These are phyloP conservation scores for Drosophila takahashii DNA, from an alignment of 1,140 invertebrate genomes.

Conservation along the genomic window DNA sequence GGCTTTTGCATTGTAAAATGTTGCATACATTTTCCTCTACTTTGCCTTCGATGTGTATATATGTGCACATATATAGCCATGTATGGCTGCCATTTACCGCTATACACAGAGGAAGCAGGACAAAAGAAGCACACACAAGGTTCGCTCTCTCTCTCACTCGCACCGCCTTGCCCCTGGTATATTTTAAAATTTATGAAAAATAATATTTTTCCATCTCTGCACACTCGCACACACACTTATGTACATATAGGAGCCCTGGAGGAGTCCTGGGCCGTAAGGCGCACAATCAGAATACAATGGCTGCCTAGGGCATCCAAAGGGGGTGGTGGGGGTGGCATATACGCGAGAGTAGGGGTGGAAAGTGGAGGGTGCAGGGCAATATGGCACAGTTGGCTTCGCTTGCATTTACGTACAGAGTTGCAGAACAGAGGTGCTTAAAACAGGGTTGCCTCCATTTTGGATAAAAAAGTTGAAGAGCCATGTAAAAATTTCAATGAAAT, in stretches of 20 bases:
- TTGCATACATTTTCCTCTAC: constrained; percentile 82
- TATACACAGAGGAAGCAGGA: constrained; percentile 47
- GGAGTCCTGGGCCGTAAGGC: constrained; percentile 58
- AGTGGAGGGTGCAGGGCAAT: background rate
- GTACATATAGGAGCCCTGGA: constrained; percentile 34
- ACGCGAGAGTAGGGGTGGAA: background rate
- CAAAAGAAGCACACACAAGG: constrained; percentile 31
- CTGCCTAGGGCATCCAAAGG: constrained; percentile 48
- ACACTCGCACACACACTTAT: constrained; percentile 36
- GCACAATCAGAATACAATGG: constrained; percentile 83
- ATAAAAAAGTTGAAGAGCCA: background rate
- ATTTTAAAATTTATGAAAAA: constrained; percentile 84
- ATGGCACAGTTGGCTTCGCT: constrained; percentile 56
- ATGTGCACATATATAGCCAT: constrained; percentile 24
- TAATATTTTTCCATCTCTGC: constrained; percentile 78
- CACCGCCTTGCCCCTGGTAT: constrained; percentile 45
- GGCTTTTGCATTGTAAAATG: constrained; percentile 83
- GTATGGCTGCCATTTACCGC: constrained; percentile 43
- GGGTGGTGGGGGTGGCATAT: background rate
- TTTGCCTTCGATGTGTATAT: constrained; percentile 63
- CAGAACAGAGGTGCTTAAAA: constrained; percentile 32
- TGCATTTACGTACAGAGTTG: constrained; percentile 73
- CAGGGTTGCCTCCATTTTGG: constrained; percentile 43
- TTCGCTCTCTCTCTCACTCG: constrained; percentile 11
- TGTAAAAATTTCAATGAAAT: too few relatives aligned